phyloP scores from a whole-genome alignment of 2,113 vertebrate genomes.

The Isichthys henryi region DNA sequence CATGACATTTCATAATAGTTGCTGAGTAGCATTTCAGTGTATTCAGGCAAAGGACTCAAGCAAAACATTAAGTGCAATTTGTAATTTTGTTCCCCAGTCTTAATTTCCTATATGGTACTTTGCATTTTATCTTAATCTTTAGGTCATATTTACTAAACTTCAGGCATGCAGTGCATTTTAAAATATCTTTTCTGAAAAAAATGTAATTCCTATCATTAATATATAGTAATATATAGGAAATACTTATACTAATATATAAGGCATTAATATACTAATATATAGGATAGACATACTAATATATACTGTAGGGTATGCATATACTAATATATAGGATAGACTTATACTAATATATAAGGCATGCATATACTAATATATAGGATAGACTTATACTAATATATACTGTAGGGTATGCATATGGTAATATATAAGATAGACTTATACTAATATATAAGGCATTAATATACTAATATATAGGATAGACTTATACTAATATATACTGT shows the following conservation, averaged over 20 bases:
- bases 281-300: too few species aligned
- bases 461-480: neutral
- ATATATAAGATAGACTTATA: too few species aligned
- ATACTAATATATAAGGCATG: too few species aligned
- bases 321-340: neutral
- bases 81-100: neutral
- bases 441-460: too few species aligned
- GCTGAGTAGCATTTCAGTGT: neutral
- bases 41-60: neutral
- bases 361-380: neutral
- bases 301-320: neutral
- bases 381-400: neutral
- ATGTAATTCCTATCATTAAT: neutral
- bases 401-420: neutral
- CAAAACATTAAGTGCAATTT: neutral
- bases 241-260: neutral
- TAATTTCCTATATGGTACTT: neutral
- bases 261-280: neutral
- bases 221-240: neutral
- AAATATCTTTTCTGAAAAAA: neutral
- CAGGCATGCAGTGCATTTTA: neutral
- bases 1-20: neutral
- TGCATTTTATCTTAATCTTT: neutral
- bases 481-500: too few species aligned
- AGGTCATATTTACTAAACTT: neutral